Conservation (phyloP, 2,113 vertebrate species). For the Paraplagusia blochii region DNA sequence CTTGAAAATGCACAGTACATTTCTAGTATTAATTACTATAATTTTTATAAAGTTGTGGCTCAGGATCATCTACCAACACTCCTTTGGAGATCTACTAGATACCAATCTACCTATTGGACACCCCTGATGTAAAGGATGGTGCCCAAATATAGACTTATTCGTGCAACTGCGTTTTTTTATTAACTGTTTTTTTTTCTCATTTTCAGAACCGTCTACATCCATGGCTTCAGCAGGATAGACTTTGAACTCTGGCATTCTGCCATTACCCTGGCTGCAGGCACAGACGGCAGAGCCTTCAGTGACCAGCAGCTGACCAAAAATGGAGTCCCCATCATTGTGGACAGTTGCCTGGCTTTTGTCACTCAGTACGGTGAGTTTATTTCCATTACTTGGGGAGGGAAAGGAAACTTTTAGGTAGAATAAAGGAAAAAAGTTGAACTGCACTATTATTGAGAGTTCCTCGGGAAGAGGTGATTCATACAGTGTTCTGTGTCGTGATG, state of each 20-base stretch:
- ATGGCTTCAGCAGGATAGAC: slow-evolving; percentile 85
- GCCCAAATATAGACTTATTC: too few species aligned
- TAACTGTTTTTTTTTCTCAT: not conserved
- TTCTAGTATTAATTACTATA: too few species aligned
- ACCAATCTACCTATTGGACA: too few species aligned
- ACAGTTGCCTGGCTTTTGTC: slow-evolving; percentile 97
- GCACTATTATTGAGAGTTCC: slow-evolving; percentile 16
- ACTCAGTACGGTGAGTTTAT: slow-evolving; percentile 90
- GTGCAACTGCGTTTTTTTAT: not conserved
- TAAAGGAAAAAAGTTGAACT: slow-evolving; percentile 3
- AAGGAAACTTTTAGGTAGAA: not conserved
- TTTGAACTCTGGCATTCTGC: slow-evolving; percentile 90
- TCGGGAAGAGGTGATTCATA: slow-evolving; percentile 34
- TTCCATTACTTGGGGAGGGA: not conserved
- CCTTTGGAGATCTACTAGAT: too few species aligned
- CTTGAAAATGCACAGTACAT: too few species aligned
- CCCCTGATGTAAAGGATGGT: too few species aligned
- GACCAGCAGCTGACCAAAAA: slow-evolving; percentile 97
- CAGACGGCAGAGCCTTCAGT: slow-evolving; percentile 86
- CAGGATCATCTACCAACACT: too few species aligned
- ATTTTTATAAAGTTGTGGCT: too few species aligned
- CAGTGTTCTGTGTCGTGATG: not conserved
- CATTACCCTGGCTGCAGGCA: slow-evolving; percentile 90
- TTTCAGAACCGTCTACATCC: slow-evolving; percentile 88
- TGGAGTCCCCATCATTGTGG: slow-evolving; percentile 89